Conservation (phyloP, 2,113 vertebrate species). For the Himantopus leucocephalus region DNA sequence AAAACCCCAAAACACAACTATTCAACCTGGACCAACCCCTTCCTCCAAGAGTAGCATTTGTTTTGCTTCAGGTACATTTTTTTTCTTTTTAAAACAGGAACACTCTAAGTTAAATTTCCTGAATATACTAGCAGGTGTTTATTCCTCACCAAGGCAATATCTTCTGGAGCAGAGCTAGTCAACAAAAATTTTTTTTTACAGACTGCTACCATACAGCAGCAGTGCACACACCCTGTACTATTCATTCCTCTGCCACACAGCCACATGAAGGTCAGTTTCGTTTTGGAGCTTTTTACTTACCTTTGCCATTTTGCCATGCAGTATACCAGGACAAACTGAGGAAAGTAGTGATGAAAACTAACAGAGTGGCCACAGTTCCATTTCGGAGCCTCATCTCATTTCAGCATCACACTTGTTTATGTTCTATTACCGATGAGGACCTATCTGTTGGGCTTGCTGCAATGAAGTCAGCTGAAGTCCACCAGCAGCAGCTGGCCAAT, state of each 20-base stretch:
- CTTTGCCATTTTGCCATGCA: conserved; percentile 99
- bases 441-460: background rate
- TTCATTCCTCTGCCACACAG: background rate
- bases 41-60: background rate
- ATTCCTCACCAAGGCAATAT: background rate
- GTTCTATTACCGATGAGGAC: conserved; percentile 21
- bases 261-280: accelerated
- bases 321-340: conserved; percentile 98
- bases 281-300: conserved; percentile 71
- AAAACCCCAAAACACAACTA: background rate
- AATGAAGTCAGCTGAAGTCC: conserved; percentile 36
- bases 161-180: background rate
- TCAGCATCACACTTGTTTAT: conserved; percentile 86
- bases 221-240: background rate
- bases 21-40: background rate
- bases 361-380: conserved; percentile 97
- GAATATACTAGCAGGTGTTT: background rate
- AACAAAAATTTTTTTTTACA: background rate
- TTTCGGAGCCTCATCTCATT: conserved; percentile 99
- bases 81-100: background rate
- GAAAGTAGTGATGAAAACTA: conserved; percentile 95
- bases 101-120: background rate
- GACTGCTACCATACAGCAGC: background rate
- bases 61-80: background rate
- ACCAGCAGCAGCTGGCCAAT: conserved; percentile 9